Evolutionary conservation across 2,888 invertebrate genomes (phyloP), one percentile per base, ranked within the genome.

Genomic region (Drosophila meridiana): DNA sequence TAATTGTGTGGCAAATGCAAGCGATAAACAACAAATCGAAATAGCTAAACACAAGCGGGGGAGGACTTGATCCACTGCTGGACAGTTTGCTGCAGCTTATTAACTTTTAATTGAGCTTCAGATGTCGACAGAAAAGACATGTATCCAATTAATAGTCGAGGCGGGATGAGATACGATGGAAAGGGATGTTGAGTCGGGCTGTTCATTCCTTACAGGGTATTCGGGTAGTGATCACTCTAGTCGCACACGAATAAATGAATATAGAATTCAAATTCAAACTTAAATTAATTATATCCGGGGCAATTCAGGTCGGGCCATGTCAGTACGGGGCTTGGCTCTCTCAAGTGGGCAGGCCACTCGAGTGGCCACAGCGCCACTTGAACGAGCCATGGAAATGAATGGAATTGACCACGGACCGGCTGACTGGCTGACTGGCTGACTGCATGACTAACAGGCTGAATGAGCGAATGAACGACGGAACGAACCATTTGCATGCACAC

Each of bases 321-420:
- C 47, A 63, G 69, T 48, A 36, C 59, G 67, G 58, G 52, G 69
- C 70, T 68, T 65, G 74, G 70, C 55, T 52, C 57, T 64, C 65
- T 83, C 61, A 86, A 85, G 84, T 88, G 82, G 73, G 62, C 60
- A 61, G 69, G 78, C 75, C 78, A 75, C 78, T 88, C 81, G 72
- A 88, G 87, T 71, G 80, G 83, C 78, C 86, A 69, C 80, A 80
- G 81, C 78, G 83, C 89, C 89, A 86, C 84, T 88, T 83, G 81
- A 79, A 61, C 56, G 62, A 55, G 62, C 73, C 69, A 73, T 73
- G 78, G 76, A 73, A 75, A 74, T 84, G 89, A 83, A 88, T 86
- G 87, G 60, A 78, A 75, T 83, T 86, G 89, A 76, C 84, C 87
- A 76, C 80, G 75, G 80, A 68, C 69, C 55, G 68, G 52, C 65